A percentile compares a stretch with the other conserved stretches of the same genome.
Evolutionary conservation across 2,113 vertebrate species (phyloP).

Genomic region (Gymnogyps californianus): DNA sequence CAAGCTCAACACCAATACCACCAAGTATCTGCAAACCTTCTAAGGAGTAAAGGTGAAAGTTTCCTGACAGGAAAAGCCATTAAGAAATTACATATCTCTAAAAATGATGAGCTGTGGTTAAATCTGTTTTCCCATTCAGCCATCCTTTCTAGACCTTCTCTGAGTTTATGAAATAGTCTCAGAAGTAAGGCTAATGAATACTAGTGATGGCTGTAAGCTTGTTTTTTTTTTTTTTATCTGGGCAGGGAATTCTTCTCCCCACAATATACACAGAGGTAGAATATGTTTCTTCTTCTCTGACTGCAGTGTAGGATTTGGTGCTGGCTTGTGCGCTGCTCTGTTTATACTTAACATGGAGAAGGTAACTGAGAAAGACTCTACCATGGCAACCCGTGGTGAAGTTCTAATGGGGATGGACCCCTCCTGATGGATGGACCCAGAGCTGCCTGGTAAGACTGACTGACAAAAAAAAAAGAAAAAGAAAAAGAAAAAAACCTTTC

Average conservation of each 20-base stretch:
- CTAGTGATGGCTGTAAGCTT: not conserved
- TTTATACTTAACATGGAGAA: not conserved
- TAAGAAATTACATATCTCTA: not conserved
- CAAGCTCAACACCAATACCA: not conserved
- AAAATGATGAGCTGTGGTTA: not conserved
- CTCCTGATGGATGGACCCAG: not conserved
- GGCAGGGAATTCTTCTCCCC: not conserved
- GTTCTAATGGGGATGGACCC: not conserved
- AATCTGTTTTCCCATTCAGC: not conserved
- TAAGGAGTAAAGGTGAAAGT: not conserved
- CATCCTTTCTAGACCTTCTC: not conserved
- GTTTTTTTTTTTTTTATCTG: not conserved
- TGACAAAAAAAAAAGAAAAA: too few species aligned
- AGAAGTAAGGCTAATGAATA: not conserved
- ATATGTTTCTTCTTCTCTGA: not conserved
- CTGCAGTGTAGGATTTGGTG: not conserved
- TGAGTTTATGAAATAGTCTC: not conserved
- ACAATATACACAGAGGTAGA: not conserved
- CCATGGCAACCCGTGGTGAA: accelerated
- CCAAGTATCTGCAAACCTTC: not conserved
- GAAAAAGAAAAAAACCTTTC: not conserved
- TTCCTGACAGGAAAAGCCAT: not conserved
- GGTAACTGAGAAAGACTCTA: not conserved
- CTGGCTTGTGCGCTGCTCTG: not conserved
- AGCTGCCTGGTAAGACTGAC: not conserved